phyloP scores from a whole-genome alignment of 2,888 invertebrate genomes.

The Eilema sororculum region DNA sequence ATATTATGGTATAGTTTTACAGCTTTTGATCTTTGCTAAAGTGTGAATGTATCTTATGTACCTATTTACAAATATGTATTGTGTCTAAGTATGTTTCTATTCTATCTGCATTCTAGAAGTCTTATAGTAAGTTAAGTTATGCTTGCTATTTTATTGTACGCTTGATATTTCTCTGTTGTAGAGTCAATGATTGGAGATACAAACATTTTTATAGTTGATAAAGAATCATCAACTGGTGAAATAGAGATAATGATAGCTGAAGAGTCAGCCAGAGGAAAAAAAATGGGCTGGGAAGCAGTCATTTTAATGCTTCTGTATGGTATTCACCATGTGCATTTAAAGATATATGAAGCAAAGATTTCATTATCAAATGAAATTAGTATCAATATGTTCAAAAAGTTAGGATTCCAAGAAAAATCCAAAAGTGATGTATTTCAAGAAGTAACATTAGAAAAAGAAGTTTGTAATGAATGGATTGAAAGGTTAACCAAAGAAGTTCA shows the following conservation, averaged over 20 bases:
- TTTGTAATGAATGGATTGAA: conserved; percentile 87
- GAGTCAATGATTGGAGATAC: conserved; percentile 97
- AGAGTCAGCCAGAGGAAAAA: conserved; percentile 89
- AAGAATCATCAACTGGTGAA: conserved; percentile 88
- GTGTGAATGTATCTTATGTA: too few relatives aligned
- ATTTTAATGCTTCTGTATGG: conserved; percentile 94
- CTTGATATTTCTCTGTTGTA: conserved; percentile 60
- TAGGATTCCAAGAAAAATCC: conserved; percentile 91
- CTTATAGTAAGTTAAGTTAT: too few relatives aligned
- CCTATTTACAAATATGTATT: too few relatives aligned
- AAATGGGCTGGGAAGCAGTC: conserved; percentile 94
- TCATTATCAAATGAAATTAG: conserved; percentile 91
- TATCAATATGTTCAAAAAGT: conserved; percentile 92
- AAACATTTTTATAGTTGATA: conserved; percentile 93
- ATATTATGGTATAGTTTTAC: too few relatives aligned
- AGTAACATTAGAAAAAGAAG: conserved; percentile 89
- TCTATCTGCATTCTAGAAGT: too few relatives aligned
- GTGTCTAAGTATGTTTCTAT: too few relatives aligned
- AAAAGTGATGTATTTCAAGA: conserved; percentile 93
- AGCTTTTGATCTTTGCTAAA: too few relatives aligned
- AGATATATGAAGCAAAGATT: conserved; percentile 93
- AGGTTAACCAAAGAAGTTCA: conserved; percentile 81
- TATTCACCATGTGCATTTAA: conserved; percentile 87
- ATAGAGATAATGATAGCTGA: conserved; percentile 99
- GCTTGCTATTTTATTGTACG: neutral